Conservation (phyloP, 2,113 vertebrate species). For the Conger conger region DNA sequence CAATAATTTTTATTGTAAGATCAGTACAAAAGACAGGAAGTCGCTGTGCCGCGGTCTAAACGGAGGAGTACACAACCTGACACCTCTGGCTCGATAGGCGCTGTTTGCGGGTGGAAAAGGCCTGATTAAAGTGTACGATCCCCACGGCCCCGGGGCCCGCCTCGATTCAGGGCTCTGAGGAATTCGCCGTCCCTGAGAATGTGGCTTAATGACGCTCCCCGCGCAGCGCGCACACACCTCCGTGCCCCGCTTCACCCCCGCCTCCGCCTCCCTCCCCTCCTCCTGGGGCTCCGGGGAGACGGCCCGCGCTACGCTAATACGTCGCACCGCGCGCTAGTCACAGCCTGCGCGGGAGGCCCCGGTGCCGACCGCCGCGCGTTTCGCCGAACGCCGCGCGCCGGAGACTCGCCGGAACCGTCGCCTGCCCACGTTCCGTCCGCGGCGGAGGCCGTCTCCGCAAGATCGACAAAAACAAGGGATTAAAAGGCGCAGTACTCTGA, state of each 20-base stretch:
- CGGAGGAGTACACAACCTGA: not conserved
- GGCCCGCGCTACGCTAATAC: slow-evolving; percentile 16
- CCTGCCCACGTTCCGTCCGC: not conserved
- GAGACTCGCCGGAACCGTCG: not conserved
- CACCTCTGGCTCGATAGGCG: not conserved
- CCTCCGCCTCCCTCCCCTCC: not conserved
- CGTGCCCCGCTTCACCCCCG: not conserved
- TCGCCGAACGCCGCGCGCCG: not conserved
- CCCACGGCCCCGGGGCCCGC: not conserved
- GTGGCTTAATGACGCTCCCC: not conserved
- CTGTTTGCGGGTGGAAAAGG: not conserved
- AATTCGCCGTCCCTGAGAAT: not conserved
- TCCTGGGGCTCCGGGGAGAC: not conserved
- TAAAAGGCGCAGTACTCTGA: not conserved
- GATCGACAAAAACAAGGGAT: not conserved
- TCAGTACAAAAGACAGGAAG: too few species aligned
- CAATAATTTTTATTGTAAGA: too few species aligned
- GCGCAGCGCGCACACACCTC: not conserved
- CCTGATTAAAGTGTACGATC: not conserved
- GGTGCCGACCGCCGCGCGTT: not conserved
- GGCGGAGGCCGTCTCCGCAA: too few species aligned
- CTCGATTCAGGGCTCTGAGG: not conserved
- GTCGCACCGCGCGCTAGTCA: not conserved
- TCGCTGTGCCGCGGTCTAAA: too few species aligned
- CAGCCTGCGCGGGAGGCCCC: not conserved